Evolutionary conservation across 2,113 vertebrate genomes (phyloP), one percentile per base, ranked within the genome.

Genomic region (Forbesichthys agassizii): DNA sequence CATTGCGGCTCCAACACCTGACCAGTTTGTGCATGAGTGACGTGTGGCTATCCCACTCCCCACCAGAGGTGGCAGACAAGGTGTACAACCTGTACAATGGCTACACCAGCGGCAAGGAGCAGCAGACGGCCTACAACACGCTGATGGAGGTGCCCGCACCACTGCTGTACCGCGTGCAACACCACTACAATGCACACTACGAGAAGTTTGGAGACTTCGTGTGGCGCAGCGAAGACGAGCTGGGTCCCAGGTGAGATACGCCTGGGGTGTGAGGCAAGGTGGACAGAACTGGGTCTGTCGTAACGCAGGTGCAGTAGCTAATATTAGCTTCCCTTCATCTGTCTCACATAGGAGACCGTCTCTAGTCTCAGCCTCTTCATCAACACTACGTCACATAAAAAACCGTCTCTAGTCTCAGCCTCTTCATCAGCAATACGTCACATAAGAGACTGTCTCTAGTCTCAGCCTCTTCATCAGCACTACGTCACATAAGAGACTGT

Each of bases 161-260:
- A 0, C 94, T 98, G 91, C 92, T 99, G 0, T 96, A 96, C 79
- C 92, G 97, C 11, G 93, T 99, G 16, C 96, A 98, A 84, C 95
- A 99, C 80, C 98, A 99, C 87, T 99, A 99, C 93, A 97, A 99
- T 69, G 94, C 96, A 4, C 98, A 98, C 89, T 99, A 99, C 0
- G 97, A 99, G 88, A 99, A 99, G 88, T 99, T 99, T 11, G 98
- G 98, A 0, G 98, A 99, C 88, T 99, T 99, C 0, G 96, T 98
- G 36, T 99, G 98, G 98, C 93, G 98, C 57, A 99, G 96, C 0
- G 98, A 99, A 82, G 98, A 99, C 0, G 97, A 99, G 79, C 93
- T 99, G 7, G 98, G 98, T 33, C 98, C 98, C 83, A 96, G 98
- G 98, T 99, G 91, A 90, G 86, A 27, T 27, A 27, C 27, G 27